Conservation (phyloP, 2,797 vertebrate genomes). For the Falco rusticolus region DNA sequence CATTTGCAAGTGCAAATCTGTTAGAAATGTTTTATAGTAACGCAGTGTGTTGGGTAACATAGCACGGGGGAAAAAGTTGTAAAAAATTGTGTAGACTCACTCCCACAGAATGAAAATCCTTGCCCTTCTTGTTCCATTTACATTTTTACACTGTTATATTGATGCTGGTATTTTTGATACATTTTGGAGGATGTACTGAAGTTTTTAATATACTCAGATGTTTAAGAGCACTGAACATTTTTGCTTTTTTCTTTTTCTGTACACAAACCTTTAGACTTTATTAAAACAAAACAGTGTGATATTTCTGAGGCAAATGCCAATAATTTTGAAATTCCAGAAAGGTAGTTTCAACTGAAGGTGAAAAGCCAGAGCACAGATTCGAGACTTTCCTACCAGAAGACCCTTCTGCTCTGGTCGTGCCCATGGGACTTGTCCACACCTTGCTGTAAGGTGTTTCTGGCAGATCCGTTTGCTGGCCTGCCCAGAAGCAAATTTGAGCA, state of each 20-base stretch:
- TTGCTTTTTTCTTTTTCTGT: not conserved
- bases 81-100: not conserved
- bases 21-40: slow-evolving; percentile 20
- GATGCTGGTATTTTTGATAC: not conserved
- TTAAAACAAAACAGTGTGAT: not conserved
- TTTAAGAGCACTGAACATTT: not conserved
- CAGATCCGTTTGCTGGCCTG: fast-evolving
- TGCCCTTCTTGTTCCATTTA: not conserved
- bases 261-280: slow-evolving; percentile 12
- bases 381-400: not conserved
- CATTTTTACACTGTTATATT: not conserved
- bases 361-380: not conserved
- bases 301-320: slow-evolving; percentile 35
- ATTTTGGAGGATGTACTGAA: not conserved
- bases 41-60: not conserved
- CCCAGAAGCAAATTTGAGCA: not conserved
- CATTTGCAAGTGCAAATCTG: not conserved
- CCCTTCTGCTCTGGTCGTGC: not conserved
- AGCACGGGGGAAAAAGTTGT: not conserved
- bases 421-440: not conserved
- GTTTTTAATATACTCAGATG: slow-evolving; percentile 15
- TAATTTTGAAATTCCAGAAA: not conserved
- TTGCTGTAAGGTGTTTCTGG: not conserved
- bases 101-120: slow-evolving; percentile 12
- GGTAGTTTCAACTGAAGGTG: not conserved